These are phyloP conservation scores for Anticlea derivata DNA, from an alignment of 2,888 invertebrate species.

Conservation along the genomic window DNA sequence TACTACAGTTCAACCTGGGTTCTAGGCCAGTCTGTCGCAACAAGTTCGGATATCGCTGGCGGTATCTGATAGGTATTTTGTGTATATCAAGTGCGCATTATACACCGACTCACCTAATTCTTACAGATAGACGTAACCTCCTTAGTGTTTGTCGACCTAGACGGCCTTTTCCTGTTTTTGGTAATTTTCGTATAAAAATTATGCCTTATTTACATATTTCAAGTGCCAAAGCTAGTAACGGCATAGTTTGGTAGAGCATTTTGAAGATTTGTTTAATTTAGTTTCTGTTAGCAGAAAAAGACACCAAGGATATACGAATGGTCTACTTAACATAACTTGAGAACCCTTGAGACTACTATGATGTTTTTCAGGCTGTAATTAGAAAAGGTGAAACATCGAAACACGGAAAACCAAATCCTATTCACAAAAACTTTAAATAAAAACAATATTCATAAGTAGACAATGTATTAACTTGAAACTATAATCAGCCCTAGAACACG, in stretches of 20 bases:
- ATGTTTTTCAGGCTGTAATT: too few species aligned
- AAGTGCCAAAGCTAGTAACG: background rate
- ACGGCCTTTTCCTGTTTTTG: constrained; percentile 51
- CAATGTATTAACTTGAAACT: constrained; percentile 29
- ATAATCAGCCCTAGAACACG: constrained; percentile 66
- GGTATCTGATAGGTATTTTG: constrained; percentile 53
- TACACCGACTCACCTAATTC: constrained; percentile 50
- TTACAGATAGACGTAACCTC: constrained; percentile 55
- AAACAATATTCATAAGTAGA: constrained; percentile 2
- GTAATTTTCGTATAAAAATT: constrained; percentile 19
- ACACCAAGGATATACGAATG: too few species aligned
- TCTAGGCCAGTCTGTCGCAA: constrained; percentile 78
- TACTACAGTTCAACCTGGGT: constrained; percentile 72
- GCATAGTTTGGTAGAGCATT: too few species aligned
- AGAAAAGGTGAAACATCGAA: too few species aligned
- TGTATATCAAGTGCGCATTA: constrained; percentile 58
- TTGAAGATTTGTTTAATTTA: too few species aligned
- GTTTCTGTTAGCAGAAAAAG: too few species aligned
- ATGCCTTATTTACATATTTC: background rate
- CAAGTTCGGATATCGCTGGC: constrained; percentile 56
- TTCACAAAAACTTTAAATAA: too few species aligned
- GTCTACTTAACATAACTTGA: too few species aligned
- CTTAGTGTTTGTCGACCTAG: constrained; percentile 51
- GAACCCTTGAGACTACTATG: too few species aligned
- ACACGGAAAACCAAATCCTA: too few species aligned